These are phyloP conservation scores for Pogonocichla stellata DNA, from an alignment of 2,113 vertebrate genomes.

Conservation along the genomic window DNA sequence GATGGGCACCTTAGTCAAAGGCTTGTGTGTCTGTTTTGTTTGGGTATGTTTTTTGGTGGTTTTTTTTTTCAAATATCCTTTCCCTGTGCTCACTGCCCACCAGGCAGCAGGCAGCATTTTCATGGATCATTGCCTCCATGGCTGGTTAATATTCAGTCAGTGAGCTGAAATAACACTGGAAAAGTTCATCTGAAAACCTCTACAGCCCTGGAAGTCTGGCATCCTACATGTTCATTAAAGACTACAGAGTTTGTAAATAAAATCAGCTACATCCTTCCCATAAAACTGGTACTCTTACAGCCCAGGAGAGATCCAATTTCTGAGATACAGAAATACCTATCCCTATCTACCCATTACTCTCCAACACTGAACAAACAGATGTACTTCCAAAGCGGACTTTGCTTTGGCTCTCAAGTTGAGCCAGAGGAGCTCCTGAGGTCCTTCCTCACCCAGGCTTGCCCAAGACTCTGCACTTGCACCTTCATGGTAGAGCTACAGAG, in stretches of 20 bases:
- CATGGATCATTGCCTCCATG: background rate
- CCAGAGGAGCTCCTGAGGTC: background rate
- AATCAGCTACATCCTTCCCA: background rate
- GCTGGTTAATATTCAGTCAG: background rate
- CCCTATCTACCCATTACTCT: background rate
- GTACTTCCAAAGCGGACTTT: background rate
- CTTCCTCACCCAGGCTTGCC: background rate
- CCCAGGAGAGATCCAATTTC: background rate
- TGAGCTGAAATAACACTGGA: fast-evolving
- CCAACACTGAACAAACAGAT: background rate
- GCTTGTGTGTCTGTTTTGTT: background rate
- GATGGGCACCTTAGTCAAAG: background rate
- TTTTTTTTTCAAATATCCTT: background rate
- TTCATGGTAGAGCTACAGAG: background rate
- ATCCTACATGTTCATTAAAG: background rate
- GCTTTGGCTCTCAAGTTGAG: fast-evolving
- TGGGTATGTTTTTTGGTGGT: background rate
- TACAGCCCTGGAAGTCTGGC: background rate
- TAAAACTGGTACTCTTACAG: background rate
- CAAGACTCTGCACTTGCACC: background rate
- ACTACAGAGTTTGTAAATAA: background rate
- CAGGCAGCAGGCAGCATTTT: background rate
- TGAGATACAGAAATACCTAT: background rate
- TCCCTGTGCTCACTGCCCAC: background rate
- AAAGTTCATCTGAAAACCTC: background rate